phyloP scores from a whole-genome alignment of 2,797 vertebrate genomes.

The Gephyroberyx darwinii region DNA sequence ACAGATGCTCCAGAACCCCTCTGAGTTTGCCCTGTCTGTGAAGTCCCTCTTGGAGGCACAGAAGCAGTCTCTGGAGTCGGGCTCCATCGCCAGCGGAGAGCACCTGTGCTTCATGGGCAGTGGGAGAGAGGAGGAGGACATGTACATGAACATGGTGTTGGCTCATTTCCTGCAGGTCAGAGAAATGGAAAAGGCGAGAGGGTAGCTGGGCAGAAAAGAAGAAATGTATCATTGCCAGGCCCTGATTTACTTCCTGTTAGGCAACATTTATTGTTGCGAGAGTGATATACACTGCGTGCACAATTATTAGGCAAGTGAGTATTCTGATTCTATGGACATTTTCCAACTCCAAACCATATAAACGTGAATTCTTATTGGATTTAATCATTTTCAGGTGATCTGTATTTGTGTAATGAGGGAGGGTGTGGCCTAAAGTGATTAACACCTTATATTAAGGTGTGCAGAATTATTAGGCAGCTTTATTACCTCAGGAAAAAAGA shows the following conservation, averaged over 20 bases:
- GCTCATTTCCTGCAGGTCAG: slow-evolving; percentile 97
- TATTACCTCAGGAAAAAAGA: too few species aligned
- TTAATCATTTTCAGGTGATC: too few species aligned
- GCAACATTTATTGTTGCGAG: not conserved
- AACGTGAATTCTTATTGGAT: too few species aligned
- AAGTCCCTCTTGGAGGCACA: slow-evolving; percentile 98
- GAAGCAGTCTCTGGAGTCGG: slow-evolving; percentile 96
- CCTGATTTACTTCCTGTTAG: not conserved
- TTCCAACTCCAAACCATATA: too few species aligned
- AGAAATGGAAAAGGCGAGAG: not conserved
- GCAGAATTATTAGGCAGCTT: too few species aligned
- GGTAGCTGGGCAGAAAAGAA: not conserved
- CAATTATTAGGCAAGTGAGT: too few species aligned
- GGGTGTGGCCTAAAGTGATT: too few species aligned
- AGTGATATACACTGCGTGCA: not conserved
- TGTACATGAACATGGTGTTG: slow-evolving; percentile 99
- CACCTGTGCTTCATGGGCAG: slow-evolving; percentile 99
- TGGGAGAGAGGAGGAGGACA: slow-evolving; percentile 97
- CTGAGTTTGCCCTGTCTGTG: slow-evolving; percentile 96
- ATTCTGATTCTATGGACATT: too few species aligned
- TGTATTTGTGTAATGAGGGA: too few species aligned
- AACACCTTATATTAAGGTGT: too few species aligned
- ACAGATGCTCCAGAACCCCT: slow-evolving; percentile 98
- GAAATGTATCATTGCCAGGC: not conserved
- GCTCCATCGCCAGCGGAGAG: slow-evolving; percentile 95